phyloP scores from a whole-genome alignment of 2,113 vertebrate species.

The Zeus faber region DNA sequence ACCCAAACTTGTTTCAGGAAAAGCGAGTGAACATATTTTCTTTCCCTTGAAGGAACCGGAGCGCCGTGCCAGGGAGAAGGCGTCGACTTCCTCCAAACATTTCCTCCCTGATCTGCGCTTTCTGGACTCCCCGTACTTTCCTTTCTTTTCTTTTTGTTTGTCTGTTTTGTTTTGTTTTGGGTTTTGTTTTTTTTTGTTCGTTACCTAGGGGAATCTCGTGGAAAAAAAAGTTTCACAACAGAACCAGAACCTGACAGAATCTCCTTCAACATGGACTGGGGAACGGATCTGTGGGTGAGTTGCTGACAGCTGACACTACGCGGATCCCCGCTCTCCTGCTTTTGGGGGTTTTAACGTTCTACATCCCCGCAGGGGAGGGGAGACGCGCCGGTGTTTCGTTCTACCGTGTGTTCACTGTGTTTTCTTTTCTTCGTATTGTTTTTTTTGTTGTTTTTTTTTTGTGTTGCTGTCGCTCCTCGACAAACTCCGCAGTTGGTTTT shows the following conservation, averaged over 20 bases:
- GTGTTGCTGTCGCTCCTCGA: background rate
- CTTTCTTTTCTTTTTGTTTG: too few species aligned
- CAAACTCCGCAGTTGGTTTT: background rate
- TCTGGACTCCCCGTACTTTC: too few species aligned
- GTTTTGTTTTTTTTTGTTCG: too few species aligned
- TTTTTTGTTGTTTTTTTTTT: too few species aligned
- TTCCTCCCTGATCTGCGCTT: slow-evolving; percentile 54
- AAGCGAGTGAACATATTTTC: slow-evolving; percentile 25
- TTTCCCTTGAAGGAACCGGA: slow-evolving; percentile 39
- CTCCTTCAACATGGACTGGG: slow-evolving; percentile 68
- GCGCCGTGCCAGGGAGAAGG: slow-evolving; percentile 57
- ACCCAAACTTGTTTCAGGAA: slow-evolving; percentile 55
- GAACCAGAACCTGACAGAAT: too few species aligned
- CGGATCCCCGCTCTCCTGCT: background rate
- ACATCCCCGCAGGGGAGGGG: slow-evolving; percentile 4
- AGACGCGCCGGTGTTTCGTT: too few species aligned
- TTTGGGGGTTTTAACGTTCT: background rate
- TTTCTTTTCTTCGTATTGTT: too few species aligned
- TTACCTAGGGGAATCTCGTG: background rate
- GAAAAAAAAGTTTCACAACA: background rate
- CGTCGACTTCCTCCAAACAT: slow-evolving; percentile 66
- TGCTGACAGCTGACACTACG: slow-evolving; percentile 49
- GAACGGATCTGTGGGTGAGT: slow-evolving; percentile 69
- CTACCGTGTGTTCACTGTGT: too few species aligned
- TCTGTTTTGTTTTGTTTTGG: too few species aligned